Evolutionary conservation across 2,113 vertebrate species (phyloP), one percentile per base, ranked within the genome.

Genomic region (Scomber japonicus): DNA sequence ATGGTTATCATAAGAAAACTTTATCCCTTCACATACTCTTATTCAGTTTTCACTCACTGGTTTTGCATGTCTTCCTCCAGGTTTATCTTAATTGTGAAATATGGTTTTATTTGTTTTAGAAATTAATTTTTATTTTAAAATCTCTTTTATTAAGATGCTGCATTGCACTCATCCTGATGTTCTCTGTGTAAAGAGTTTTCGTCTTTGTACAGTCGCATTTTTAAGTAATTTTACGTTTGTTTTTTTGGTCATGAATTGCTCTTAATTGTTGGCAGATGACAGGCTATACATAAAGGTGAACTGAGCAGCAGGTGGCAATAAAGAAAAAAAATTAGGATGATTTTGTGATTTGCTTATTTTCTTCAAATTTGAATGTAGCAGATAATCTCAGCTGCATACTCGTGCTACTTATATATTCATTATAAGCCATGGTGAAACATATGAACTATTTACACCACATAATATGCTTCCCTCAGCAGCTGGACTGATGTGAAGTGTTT

Each of bases 141-240:
- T 73, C 45, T 63, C 31, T 76, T 71, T 67, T 77, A 68, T 75
- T 78, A 45, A 81, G 85, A 83, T 78, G 78, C 80, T 86, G 74
- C 82, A 54, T 89, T 89, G 84, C 84, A 88, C 88, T 79, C 44
- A 45, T 82, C 77, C 67, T 62, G 68, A 72, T 73, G 75, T 88
- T 67, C 55, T 70, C 55, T 62, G 61, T 88, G 68, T 83, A 59
- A 72, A 84, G 55, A 70, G 19, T 63, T 46, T 54, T 77, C 35
- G 6, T 75, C 65, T 88, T 88, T 92, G 88, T 89, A 88, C 75
- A 84, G 72, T 72, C 65, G 80, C 66, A 69, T 78, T 88, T 90
- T 83, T 69, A 81, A 83, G 54, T 79, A 61, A 79, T 75, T 86
- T 24, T 73, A 79, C 54, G 31, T 44, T 64, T 82, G 81, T 51